A percentile compares a stretch with the other conserved stretches of the same genome.
Conservation (phyloP, 2,888 invertebrate genomes). For the Eucera pruinosa region DNA sequence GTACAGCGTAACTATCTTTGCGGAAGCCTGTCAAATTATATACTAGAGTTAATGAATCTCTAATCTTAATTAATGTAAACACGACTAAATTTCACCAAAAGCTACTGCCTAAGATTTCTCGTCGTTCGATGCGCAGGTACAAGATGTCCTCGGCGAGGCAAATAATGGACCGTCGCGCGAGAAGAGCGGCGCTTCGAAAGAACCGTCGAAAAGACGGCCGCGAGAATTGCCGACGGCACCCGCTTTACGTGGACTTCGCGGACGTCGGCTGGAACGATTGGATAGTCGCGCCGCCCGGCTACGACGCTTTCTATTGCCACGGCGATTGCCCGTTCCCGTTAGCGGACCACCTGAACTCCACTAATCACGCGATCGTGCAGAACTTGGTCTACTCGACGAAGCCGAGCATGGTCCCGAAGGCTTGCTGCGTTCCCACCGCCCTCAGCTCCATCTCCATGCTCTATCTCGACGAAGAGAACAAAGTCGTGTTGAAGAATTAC, state of each 20-base stretch:
- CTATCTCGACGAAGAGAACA: slow-evolving; percentile 96
- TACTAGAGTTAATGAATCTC: too few species aligned
- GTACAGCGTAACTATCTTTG: too few species aligned
- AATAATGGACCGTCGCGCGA: slow-evolving; percentile 85
- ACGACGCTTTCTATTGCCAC: slow-evolving; percentile 98
- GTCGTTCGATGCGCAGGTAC: slow-evolving; percentile 79
- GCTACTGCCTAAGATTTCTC: too few species aligned
- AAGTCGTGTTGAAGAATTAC: slow-evolving; percentile 99
- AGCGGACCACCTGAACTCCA: slow-evolving; percentile 96
- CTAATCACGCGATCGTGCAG: slow-evolving; percentile 99
- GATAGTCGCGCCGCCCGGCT: slow-evolving; percentile 98
- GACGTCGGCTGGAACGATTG: slow-evolving; percentile 99
- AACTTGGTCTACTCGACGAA: slow-evolving; percentile 97
- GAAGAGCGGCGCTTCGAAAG: slow-evolving; percentile 86
- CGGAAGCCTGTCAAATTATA: too few species aligned
- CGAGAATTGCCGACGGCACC: slow-evolving; percentile 93
- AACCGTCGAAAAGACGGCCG: slow-evolving; percentile 90
- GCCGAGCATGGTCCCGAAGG: slow-evolving; percentile 94
- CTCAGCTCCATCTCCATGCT: slow-evolving; percentile 97
- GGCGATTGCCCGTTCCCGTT: slow-evolving; percentile 98
- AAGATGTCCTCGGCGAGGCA: slow-evolving; percentile 83
- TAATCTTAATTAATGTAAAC: too few species aligned
- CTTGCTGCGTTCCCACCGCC: slow-evolving; percentile 98
- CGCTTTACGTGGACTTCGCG: slow-evolving; percentile 97
- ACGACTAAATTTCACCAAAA: too few species aligned